Evolutionary conservation across 2,888 invertebrate genomes (phyloP), one percentile per base, ranked within the genome.

Genomic region (Calameuta idolon): DNA sequence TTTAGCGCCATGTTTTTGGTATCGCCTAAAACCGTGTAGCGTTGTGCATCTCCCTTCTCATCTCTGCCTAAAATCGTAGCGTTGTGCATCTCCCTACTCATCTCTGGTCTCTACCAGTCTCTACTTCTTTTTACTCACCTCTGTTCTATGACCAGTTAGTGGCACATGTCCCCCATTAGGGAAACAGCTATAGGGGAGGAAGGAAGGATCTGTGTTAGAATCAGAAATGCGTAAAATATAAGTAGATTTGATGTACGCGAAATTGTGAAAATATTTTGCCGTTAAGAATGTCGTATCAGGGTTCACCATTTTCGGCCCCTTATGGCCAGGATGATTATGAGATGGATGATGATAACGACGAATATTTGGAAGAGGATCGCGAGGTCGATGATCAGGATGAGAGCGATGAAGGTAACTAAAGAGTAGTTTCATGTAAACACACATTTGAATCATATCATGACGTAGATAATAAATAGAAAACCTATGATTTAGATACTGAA

Each of bases 401-500:
- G 84, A 93, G 92, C 79, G 94, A 94, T 91, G 93, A 94, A 93
- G 92, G 95, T 95, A 83, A 3, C 76, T 78, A 75, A 69, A 31
- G 23, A 30, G 37, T 81, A 34, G 34, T 76, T 79, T 55, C 2
- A 55, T 55, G 23, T 55, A 9, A 73, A 40, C 75, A 69, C 31
- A 69, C 12, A 71, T 33, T 37, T 40, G 5, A 30, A 1, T 75
- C 69, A 35, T 73, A 73, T 77, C 74, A 12, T 77, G 12, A 31
- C 31, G 4, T 71, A 2, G 15, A 0, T 69, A 76, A 76, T 76
- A 78, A 76, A 31, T 77, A 35, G 55, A 77, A 55, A 34, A 75
- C 69, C 69, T 68, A 73, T 37, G 11, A 55, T 75, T 81, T 79
- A 96, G 98, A 98, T 91, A 98, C 98, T 0, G 98, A 98, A 92